These are phyloP conservation scores for Byasa hedistus DNA, from an alignment of 2,888 invertebrate genomes.

Conservation along the genomic window DNA sequence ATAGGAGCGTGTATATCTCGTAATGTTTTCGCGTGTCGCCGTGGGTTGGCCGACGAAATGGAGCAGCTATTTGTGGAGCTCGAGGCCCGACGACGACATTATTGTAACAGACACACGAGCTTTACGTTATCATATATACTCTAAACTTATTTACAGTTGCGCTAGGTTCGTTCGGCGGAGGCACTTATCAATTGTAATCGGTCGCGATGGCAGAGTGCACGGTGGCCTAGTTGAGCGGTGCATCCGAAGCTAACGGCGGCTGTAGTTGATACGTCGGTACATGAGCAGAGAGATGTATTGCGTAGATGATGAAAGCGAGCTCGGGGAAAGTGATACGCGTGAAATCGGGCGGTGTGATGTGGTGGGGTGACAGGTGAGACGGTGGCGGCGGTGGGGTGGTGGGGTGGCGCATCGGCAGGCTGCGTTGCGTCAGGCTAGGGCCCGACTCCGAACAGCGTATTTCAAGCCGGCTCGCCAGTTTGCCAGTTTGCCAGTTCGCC, in stretches of 20 bases:
- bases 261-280: neutral
- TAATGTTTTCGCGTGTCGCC: conserved; percentile 70
- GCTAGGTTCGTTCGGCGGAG: conserved; percentile 31
- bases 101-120: conserved; percentile 65
- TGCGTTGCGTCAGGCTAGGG: conserved; percentile 54
- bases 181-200: conserved; percentile 32
- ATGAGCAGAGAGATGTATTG: conserved; percentile 40
- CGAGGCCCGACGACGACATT: conserved; percentile 77
- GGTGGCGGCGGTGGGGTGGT: conserved; percentile 47
- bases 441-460: conserved; percentile 71
- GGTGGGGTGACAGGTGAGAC: conserved; percentile 56
- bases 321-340: conserved; percentile 72
- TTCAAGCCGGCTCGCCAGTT: conserved; percentile 70
- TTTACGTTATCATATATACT: conserved; percentile 42
- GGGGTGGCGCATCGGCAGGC: conserved; percentile 41
- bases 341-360: conserved; percentile 58
- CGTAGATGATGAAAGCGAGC: conserved; percentile 65
- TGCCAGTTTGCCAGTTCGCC: conserved; percentile 63
- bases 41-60: conserved; percentile 73
- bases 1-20: conserved; percentile 60
- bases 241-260: conserved; percentile 35
- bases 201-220: conserved; percentile 34
- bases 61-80: conserved; percentile 75
- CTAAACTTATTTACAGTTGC: conserved; percentile 7
- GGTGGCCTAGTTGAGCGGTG: conserved; percentile 25